Percentiles rank a stretch among this genome's conserved stretches.
Evolutionary conservation across 2,797 vertebrate genomes (phyloP).

Genomic region (Pangasius macronema): DNA sequence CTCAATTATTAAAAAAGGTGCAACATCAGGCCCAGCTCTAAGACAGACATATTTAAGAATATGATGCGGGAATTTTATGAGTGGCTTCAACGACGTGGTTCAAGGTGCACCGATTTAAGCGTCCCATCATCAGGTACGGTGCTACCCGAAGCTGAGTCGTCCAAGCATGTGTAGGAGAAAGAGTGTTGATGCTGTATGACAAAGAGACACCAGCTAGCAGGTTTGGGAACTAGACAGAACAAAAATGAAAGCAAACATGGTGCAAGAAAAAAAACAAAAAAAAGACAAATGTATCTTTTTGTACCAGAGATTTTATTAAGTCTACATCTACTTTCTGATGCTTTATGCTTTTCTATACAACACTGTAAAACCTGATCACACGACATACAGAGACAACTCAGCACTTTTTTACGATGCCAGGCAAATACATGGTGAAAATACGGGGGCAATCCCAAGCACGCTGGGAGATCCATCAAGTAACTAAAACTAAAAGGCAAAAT

Average conservation of each 20-base stretch:
- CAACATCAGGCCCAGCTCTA: background rate
- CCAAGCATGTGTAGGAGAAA: background rate
- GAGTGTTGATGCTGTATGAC: background rate
- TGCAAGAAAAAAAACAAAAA: background rate
- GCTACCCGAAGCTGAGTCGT: too few species aligned
- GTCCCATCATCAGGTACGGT: background rate
- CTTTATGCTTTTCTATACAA: background rate
- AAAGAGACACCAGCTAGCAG: background rate
- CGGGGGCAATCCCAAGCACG: background rate
- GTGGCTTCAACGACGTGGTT: background rate
- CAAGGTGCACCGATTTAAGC: background rate
- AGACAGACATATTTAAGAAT: background rate
- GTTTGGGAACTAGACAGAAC: background rate
- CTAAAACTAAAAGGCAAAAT: background rate
- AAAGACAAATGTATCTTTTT: background rate
- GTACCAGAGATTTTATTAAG: background rate
- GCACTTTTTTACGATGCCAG: too few species aligned
- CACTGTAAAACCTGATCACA: background rate
- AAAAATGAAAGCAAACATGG: background rate
- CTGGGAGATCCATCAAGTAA: background rate
- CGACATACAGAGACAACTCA: too few species aligned
- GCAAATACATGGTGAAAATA: background rate
- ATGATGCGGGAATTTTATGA: background rate
- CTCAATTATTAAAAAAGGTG: conserved; percentile 61
- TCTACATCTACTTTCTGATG: background rate